Evolutionary conservation across 2,888 invertebrate genomes (phyloP), one percentile per base, ranked within the genome.

Genomic region (Plutella xylostella): DNA sequence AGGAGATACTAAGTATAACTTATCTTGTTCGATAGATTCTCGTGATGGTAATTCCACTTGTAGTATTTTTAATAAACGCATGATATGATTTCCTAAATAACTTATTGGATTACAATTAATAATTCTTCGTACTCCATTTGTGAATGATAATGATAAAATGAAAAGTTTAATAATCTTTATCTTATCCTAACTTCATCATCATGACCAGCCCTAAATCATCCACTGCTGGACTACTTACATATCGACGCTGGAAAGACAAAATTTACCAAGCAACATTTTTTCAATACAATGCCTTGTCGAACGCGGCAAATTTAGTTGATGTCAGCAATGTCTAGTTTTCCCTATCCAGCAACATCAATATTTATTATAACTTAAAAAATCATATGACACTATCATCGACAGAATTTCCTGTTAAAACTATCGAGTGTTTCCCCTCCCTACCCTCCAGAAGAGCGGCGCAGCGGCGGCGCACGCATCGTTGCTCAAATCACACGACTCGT

Each of bases 401-500:
- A n/a, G n/a, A n/a, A n/a, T n/a, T n/a, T n/a, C n/a, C n/a, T n/a
- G 41, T 35, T 43, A 14, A 14, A 22, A 28, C n/a, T 41, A 41
- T 30, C 30, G 41, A 39, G 4, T 12, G 44, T 39, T n/a, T 39
- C 60, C 51, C 80, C 65, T 63, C 78, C 61, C 82, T 78, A 66
- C 45, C 46, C 35, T 58, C 55, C 65, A 80, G 79, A 78, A 82
- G 80, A 82, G 83, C 71, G 63, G 68, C 62, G 68, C 66, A 63
- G 59, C 71, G 69, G 66, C 70, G 58, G 63, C 68, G 57, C 75
- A 79, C 83, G 82, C 83, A 72, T 77, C 82, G 80, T 72, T 82
- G 77, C 67, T 56, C 76, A 73, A 72, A 83, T 83, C 83, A 83
- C 65, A 82, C 83, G 82, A 67, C 69, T 80, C 82, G 83, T 79